A percentile compares a stretch with the other conserved stretches of the same genome.
phyloP scores from a whole-genome alignment of 2,797 vertebrate genomes.

The Dicrostonyx torquatus region DNA sequence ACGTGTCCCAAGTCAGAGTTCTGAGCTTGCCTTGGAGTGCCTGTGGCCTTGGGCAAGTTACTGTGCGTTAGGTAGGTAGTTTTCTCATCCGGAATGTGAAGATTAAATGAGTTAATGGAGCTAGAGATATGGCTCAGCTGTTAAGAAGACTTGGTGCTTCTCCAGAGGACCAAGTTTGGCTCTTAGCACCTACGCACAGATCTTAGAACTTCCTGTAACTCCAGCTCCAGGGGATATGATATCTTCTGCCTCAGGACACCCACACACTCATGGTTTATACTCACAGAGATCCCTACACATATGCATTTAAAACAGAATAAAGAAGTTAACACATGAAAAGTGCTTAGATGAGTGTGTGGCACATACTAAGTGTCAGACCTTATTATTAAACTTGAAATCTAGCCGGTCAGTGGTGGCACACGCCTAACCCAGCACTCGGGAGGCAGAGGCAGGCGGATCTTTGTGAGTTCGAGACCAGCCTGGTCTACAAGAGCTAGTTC shows the following conservation, averaged over 20 bases:
- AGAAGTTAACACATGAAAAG: slow-evolving; percentile 6
- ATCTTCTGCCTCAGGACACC: background rate
- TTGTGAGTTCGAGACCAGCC: too few species aligned
- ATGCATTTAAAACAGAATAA: slow-evolving; percentile 3
- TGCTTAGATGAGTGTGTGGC: slow-evolving; percentile 20
- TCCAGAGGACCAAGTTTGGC: background rate
- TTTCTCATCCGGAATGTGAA: slow-evolving; percentile 48
- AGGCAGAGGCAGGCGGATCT: too few species aligned
- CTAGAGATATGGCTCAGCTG: background rate
- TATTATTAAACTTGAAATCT: slow-evolving; percentile 57
- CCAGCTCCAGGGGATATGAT: background rate
- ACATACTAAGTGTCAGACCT: background rate
- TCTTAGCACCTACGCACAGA: background rate
- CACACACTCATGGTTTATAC: background rate
- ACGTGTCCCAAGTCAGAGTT: slow-evolving; percentile 2
- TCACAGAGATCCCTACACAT: background rate
- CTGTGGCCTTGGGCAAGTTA: background rate
- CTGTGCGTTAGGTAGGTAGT: background rate
- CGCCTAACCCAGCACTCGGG: too few species aligned
- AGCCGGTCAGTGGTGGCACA: too few species aligned
- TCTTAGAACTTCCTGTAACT: background rate
- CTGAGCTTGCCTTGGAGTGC: slow-evolving; percentile 19
- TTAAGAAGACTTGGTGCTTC: background rate
- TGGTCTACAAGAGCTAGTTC: too few species aligned
- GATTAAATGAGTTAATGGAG: slow-evolving; percentile 40